Evolutionary conservation across 2,113 vertebrate species (phyloP).

Genomic region (Gobiocypris rarus): DNA sequence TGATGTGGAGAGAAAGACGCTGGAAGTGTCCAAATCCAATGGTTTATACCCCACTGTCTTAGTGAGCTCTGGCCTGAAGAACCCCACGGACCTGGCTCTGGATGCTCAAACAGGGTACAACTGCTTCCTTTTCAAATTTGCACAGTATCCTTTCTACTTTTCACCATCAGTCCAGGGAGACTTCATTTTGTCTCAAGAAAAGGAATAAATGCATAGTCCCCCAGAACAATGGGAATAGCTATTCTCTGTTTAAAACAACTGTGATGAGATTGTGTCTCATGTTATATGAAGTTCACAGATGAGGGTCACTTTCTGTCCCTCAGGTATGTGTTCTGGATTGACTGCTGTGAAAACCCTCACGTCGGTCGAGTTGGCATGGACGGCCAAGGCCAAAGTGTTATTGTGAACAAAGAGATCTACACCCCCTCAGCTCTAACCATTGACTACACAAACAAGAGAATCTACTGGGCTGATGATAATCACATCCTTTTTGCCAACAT

Average conservation of each 20-base stretch:
- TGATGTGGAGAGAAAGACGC: conserved; percentile 91
- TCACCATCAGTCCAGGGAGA: not conserved
- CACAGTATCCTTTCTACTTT: conserved; percentile 10
- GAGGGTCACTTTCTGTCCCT: conserved; percentile 10
- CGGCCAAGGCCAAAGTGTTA: conserved; percentile 84
- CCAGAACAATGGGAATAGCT: not conserved
- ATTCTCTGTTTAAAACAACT: conserved; percentile 39
- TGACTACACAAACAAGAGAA: conserved; percentile 93
- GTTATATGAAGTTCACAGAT: conserved; percentile 11
- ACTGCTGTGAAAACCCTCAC: conserved; percentile 92
- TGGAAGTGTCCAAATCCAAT: conserved; percentile 95
- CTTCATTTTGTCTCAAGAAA: not conserved
- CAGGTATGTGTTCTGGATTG: conserved; percentile 97
- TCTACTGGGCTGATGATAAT: conserved; percentile 97
- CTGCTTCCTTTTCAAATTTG: conserved; percentile 6
- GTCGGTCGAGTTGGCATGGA: conserved; percentile 96
- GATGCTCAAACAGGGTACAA: conserved; percentile 89
- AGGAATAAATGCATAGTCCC: not conserved
- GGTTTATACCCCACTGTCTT: conserved; percentile 93
- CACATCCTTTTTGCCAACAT: conserved; percentile 96
- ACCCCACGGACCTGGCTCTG: conserved; percentile 87
- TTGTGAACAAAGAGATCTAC: conserved; percentile 91
- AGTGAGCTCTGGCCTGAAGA: conserved; percentile 87
- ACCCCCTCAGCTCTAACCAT: conserved; percentile 93
- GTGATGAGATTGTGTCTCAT: conserved; percentile 3